Evolutionary conservation across 2,888 invertebrate genomes (phyloP).

Genomic region (Muschampia staudingeri): DNA sequence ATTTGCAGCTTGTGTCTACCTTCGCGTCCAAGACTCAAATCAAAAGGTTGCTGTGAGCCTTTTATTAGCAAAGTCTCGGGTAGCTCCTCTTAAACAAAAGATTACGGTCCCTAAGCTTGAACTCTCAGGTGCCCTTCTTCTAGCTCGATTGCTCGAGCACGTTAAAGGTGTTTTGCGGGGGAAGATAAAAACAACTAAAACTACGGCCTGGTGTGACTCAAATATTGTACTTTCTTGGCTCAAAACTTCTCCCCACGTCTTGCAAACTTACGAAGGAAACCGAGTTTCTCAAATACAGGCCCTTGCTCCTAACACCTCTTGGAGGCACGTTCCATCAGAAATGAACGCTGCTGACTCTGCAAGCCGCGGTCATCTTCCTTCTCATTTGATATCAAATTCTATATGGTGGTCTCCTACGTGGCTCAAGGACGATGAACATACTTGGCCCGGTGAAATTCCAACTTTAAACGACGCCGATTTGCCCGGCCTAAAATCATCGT

Average conservation of each 20-base stretch:
- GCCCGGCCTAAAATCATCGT: constrained; percentile 10
- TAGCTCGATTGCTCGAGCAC: constrained; percentile 33
- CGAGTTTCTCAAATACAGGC: constrained; percentile 46
- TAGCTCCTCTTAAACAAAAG: constrained; percentile 41
- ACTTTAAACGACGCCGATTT: background rate
- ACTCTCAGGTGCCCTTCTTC: constrained; percentile 40
- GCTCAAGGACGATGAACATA: background rate
- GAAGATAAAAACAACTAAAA: background rate
- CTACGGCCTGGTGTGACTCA: constrained; percentile 48
- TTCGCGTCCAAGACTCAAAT: constrained; percentile 15
- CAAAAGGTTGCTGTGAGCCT: constrained; percentile 31
- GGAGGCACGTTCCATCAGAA: constrained; percentile 21
- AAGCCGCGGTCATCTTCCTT: constrained; percentile 17
- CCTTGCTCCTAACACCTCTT: constrained; percentile 20
- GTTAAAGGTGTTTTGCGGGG: constrained; percentile 14
- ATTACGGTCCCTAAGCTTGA: constrained; percentile 51
- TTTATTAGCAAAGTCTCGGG: constrained; percentile 47
- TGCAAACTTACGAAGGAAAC: constrained; percentile 45
- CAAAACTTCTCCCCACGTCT: constrained; percentile 40
- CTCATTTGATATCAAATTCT: constrained; percentile 5
- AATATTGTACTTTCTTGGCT: constrained; percentile 51
- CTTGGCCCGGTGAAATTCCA: constrained; percentile 5
- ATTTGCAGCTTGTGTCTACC: constrained; percentile 46
- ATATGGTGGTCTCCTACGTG: constrained; percentile 33
- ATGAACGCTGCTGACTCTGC: constrained; percentile 20